A percentile compares a stretch with the other conserved stretches of the same genome.
These are phyloP conservation scores for Lagopus muta DNA, from an alignment of 2,113 vertebrate species.

Conservation along the genomic window DNA sequence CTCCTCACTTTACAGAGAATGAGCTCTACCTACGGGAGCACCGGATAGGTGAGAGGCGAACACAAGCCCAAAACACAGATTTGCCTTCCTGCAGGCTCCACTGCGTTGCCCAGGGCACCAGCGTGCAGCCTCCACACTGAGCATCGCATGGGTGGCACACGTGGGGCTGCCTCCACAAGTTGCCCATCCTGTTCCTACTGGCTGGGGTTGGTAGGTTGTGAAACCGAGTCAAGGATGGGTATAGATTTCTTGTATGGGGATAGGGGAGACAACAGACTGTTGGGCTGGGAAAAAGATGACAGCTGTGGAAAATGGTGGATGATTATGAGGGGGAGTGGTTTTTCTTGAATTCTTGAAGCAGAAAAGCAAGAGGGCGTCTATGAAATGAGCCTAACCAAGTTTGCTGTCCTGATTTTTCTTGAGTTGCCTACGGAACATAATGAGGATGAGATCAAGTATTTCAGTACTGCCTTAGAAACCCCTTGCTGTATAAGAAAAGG, in stretches of 20 bases:
- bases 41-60: fast-evolving
- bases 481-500: background rate
- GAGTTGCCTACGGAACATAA: background rate
- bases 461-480: background rate
- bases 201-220: fast-evolving
- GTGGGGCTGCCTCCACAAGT: background rate
- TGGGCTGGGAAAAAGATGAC: background rate
- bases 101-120: background rate
- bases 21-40: background rate
- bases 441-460: background rate
- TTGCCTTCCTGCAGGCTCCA: background rate
- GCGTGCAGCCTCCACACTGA: background rate
- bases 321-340: background rate
- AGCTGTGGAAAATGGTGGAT: background rate
- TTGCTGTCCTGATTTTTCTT: background rate
- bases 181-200: background rate
- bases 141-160: background rate
- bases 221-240: fast-evolving
- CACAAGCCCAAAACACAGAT: background rate
- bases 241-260: fast-evolving
- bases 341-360: background rate
- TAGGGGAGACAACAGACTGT: background rate
- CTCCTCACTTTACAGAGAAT: background rate
- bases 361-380: background rate
- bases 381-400: background rate